These are phyloP conservation scores for Nebria ingens DNA, from an alignment of 1,140 invertebrate species.

Conservation along the genomic window DNA sequence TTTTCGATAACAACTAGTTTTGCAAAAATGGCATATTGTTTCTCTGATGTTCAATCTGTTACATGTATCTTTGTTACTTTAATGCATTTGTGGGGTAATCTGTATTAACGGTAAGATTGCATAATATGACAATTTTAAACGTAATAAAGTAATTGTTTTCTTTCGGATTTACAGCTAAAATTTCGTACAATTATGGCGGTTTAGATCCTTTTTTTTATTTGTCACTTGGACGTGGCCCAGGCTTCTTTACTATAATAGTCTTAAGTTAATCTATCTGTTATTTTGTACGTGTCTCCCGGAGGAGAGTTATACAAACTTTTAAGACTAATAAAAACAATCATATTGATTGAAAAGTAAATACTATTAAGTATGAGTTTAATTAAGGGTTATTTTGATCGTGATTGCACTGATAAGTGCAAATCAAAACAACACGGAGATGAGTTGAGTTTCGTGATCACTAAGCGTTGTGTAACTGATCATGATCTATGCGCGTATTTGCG, in stretches of 20 bases:
- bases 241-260: neutral
- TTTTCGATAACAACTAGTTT: no score
- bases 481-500: constrained; percentile 45
- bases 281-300: neutral
- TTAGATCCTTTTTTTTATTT: neutral
- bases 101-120: neutral
- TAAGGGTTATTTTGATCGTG: constrained; percentile 23
- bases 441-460: constrained; percentile 47
- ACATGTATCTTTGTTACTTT: neutral
- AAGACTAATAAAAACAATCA: neutral
- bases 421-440: constrained; percentile 49
- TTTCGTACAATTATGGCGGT: neutral
- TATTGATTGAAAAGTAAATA: neutral
- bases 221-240: neutral
- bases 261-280: neutral
- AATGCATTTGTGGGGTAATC: neutral
- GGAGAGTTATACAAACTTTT: neutral
- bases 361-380: neutral
- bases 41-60: neutral
- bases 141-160: neutral
- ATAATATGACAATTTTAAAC: neutral
- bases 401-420: constrained; percentile 45
- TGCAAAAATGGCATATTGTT: no score
- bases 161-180: neutral
- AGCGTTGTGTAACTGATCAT: constrained; percentile 41